These are phyloP conservation scores for Dendroctonus valens DNA, from an alignment of 1,140 invertebrate genomes.

Conservation along the genomic window DNA sequence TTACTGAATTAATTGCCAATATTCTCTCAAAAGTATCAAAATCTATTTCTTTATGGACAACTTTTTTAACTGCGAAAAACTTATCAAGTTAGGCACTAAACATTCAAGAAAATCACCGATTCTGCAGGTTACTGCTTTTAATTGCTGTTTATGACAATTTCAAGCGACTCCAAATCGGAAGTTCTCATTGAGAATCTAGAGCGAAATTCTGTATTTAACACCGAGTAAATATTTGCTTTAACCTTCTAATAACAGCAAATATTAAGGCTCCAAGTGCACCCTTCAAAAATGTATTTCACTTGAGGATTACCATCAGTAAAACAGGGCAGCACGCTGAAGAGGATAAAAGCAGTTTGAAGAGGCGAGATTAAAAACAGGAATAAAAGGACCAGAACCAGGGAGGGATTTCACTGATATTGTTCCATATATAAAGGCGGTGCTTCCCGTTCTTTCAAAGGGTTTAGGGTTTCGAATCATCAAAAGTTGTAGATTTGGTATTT, in stretches of 20 bases:
- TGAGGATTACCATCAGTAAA: conserved; percentile 29
- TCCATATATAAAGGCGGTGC: conserved; percentile 15
- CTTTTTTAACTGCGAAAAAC: too few species aligned
- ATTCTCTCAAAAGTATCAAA: too few species aligned
- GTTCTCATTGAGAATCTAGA: too few species aligned
- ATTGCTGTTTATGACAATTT: too few species aligned
- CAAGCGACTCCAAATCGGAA: too few species aligned
- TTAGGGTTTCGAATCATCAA: conserved; percentile 9
- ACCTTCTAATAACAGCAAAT: conserved; percentile 27
- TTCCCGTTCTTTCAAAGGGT: conserved; percentile 13
- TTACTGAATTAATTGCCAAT: too few species aligned
- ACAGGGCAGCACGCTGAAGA: conserved; percentile 22
- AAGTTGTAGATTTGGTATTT: conserved; percentile 5
- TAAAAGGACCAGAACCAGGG: conserved; percentile 22
- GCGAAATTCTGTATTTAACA: conserved; percentile 7
- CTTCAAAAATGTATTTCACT: conserved; percentile 31
- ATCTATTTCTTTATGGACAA: too few species aligned
- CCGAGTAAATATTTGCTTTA: conserved; percentile 20
- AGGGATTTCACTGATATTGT: conserved; percentile 28
- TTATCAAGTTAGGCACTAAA: too few species aligned
- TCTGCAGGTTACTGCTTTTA: too few species aligned
- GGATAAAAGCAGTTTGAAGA: conserved; percentile 32
- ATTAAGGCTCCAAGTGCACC: conserved; percentile 23
- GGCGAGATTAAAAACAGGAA: conserved; percentile 31
- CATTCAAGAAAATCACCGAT: too few species aligned